Evolutionary conservation across 2,888 invertebrate species (phyloP).

Genomic region (Drosophila parthenogenetica): DNA sequence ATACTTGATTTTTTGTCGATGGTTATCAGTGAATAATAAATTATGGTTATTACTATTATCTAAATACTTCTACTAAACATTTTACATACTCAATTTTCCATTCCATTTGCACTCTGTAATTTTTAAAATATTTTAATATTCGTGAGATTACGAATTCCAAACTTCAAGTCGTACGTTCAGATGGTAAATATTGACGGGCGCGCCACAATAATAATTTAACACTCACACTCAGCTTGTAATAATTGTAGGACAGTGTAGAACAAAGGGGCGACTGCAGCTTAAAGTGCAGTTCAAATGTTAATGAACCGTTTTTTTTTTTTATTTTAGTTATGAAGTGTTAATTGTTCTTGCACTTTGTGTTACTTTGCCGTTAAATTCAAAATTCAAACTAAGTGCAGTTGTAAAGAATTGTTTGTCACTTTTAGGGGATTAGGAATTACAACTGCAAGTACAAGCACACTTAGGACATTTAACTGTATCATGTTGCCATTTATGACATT

Average conservation of each 20-base stretch:
- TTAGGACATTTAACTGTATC: background rate
- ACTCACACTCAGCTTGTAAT: background rate
- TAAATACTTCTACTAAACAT: too few relatives aligned
- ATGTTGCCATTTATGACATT: background rate
- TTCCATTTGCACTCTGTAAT: background rate
- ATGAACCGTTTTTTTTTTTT: conserved; percentile 23
- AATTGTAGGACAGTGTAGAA: conserved; percentile 1
- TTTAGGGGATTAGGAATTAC: too few relatives aligned
- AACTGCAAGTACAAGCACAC: background rate
- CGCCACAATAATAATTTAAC: background rate
- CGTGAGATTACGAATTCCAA: conserved; percentile 14
- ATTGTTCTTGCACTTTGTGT: conserved; percentile 31
- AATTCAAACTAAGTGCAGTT: background rate
- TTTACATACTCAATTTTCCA: background rate
- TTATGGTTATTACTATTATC: too few relatives aligned
- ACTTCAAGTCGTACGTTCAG: conserved; percentile 21
- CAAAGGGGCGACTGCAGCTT: conserved; percentile 15
- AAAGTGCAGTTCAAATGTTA: conserved; percentile 36
- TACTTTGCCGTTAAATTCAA: background rate
- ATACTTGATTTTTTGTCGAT: too few relatives aligned
- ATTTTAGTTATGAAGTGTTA: conserved; percentile 6
- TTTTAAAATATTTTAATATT: conserved; percentile 12
- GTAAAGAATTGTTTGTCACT: background rate
- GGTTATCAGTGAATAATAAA: too few relatives aligned
- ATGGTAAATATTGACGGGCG: conserved; percentile 31